These are phyloP conservation scores for Byasa hedistus DNA, from an alignment of 2,888 invertebrate genomes.

Conservation along the genomic window DNA sequence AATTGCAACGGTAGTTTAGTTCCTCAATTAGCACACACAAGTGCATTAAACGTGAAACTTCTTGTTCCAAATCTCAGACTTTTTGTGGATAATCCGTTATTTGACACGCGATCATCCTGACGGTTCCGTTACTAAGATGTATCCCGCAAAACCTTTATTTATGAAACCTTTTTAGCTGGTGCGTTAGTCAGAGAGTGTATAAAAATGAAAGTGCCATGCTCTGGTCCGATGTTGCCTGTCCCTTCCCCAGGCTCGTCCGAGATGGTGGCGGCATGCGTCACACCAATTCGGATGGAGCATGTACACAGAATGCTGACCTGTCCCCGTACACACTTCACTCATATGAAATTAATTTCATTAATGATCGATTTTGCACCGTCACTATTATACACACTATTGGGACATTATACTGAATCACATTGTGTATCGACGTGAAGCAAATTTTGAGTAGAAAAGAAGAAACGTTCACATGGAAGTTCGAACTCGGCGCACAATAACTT, in stretches of 20 bases:
- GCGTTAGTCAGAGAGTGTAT: slow-evolving; percentile 62
- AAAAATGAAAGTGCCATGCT: slow-evolving; percentile 78
- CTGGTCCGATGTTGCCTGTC: slow-evolving; percentile 69
- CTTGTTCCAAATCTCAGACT: slow-evolving; percentile 81
- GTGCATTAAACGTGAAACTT: slow-evolving; percentile 79
- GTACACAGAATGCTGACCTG: slow-evolving; percentile 56
- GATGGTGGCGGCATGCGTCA: slow-evolving; percentile 42
- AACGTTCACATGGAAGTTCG: slow-evolving; percentile 38
- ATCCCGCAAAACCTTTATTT: slow-evolving; percentile 61
- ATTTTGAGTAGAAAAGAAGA: slow-evolving; percentile 23
- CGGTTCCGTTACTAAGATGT: slow-evolving; percentile 72
- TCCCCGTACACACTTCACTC: slow-evolving; percentile 58
- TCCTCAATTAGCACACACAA: slow-evolving; percentile 78
- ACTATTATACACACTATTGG: slow-evolving; percentile 68
- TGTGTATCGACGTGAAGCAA: slow-evolving; percentile 36
- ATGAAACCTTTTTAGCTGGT: slow-evolving; percentile 46
- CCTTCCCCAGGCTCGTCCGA: slow-evolving; percentile 54
- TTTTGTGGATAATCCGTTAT: slow-evolving; percentile 74
- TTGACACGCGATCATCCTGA: slow-evolving; percentile 73
- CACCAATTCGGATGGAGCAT: slow-evolving; percentile 56
- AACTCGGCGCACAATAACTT: slow-evolving; percentile 64
- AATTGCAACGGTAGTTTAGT: slow-evolving; percentile 72
- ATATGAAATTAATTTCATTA: slow-evolving; percentile 55
- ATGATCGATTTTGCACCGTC: slow-evolving; percentile 83
- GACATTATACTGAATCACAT: slow-evolving; percentile 44